Conservation (phyloP, 2,888 invertebrate genomes). For the Meloe dianella region DNA sequence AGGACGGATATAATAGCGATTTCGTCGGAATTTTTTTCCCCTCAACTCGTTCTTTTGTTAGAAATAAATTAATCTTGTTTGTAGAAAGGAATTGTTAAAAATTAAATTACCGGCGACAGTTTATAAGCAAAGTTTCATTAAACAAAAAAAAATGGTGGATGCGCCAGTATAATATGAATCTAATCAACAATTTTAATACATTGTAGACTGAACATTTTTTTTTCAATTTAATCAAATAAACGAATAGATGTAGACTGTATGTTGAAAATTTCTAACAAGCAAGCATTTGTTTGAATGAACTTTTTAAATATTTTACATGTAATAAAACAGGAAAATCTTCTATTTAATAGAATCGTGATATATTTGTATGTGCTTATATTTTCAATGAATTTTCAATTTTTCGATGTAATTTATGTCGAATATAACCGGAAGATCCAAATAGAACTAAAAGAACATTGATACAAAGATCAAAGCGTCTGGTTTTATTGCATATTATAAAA, state of each 20-base stretch:
- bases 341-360: constrained; percentile 2
- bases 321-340: background rate
- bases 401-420: background rate
- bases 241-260: background rate
- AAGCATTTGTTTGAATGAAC: background rate
- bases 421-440: background rate
- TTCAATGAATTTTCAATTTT: background rate
- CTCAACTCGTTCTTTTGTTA: background rate
- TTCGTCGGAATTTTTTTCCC: background rate
- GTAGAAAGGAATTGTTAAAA: background rate
- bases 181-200: background rate
- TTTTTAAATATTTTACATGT: background rate
- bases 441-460: background rate
- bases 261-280: background rate
- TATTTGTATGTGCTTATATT: background rate
- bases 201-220: background rate
- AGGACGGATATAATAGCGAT: background rate
- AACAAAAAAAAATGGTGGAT: background rate
- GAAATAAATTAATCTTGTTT: background rate
- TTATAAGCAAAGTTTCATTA: background rate
- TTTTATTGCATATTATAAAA: background rate
- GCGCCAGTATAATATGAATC: background rate
- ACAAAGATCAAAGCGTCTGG: background rate
- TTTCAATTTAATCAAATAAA: background rate
- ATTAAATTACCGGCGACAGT: background rate